These are phyloP conservation scores for Syrrhaptes paradoxus DNA, from an alignment of 2,113 vertebrate genomes.

Conservation along the genomic window DNA sequence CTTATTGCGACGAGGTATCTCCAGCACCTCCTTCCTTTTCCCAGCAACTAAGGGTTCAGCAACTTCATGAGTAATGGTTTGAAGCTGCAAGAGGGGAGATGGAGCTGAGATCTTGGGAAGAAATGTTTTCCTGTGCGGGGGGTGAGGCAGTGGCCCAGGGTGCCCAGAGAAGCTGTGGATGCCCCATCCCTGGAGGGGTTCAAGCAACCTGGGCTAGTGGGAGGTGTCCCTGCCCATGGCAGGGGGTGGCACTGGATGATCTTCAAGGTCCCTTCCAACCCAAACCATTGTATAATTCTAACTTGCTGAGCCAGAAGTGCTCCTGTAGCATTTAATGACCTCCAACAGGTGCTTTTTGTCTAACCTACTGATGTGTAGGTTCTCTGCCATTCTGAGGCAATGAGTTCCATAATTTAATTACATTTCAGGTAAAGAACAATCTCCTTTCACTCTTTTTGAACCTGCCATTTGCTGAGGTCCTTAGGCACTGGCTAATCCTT, in stretches of 20 bases:
- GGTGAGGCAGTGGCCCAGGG: too few species aligned
- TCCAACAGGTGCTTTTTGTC: accelerated
- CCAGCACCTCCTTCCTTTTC: background rate
- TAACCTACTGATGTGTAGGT: background rate
- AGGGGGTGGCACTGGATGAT: too few species aligned
- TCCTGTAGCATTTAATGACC: background rate
- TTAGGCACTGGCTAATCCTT: background rate
- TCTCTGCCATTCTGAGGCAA: background rate
- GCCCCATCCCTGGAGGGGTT: too few species aligned
- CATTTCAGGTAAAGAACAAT: background rate
- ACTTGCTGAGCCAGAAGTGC: background rate
- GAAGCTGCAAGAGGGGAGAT: too few species aligned
- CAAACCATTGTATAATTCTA: too few species aligned
- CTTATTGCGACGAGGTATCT: background rate
- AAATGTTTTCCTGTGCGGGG: too few species aligned
- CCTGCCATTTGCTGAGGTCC: background rate
- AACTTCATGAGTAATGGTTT: too few species aligned
- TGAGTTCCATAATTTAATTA: background rate
- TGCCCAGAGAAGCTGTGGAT: too few species aligned
- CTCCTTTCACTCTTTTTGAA: background rate
- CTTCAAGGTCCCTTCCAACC: too few species aligned
- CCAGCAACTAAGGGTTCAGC: background rate
- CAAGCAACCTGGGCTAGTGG: too few species aligned
- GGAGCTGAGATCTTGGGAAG: too few species aligned
- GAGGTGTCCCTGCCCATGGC: too few species aligned